Conservation (phyloP, 2,113 vertebrate species). For the Anoura caudifer region DNA sequence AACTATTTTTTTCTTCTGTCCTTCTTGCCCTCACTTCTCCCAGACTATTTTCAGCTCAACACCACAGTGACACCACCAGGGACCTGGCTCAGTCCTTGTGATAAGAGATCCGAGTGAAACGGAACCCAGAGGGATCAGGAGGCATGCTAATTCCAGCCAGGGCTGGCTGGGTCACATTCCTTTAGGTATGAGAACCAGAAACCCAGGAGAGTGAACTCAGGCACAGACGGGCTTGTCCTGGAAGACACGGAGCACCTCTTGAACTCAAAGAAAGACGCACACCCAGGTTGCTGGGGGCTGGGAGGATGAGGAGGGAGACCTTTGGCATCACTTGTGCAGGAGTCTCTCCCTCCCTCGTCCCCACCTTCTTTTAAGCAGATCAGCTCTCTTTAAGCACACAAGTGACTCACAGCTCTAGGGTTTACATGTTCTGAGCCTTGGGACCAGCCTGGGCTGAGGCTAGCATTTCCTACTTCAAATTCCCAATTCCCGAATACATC, state of each 20-base stretch:
- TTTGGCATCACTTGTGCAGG: neutral
- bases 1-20: neutral
- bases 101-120: neutral
- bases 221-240: neutral
- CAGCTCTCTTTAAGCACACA: neutral
- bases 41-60: neutral
- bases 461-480: neutral
- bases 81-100: neutral
- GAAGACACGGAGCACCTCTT: neutral
- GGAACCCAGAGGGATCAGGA: neutral
- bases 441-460: neutral
- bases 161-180: neutral
- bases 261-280: neutral
- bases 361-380: neutral
- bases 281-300: neutral
- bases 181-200: neutral
- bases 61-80: neutral
- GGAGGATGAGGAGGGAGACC: neutral
- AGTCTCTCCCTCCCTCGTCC: neutral
- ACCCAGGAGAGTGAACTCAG: neutral
- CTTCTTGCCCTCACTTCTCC: neutral
- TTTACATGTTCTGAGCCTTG: neutral
- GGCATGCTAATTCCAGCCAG: neutral
- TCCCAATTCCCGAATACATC: neutral
- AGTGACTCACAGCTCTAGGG: neutral